Percentiles rank a stretch among this genome's conserved stretches.
These are phyloP conservation scores for Neosilurus hyrtlii DNA, from an alignment of 2,797 vertebrate genomes.

Conservation along the genomic window DNA sequence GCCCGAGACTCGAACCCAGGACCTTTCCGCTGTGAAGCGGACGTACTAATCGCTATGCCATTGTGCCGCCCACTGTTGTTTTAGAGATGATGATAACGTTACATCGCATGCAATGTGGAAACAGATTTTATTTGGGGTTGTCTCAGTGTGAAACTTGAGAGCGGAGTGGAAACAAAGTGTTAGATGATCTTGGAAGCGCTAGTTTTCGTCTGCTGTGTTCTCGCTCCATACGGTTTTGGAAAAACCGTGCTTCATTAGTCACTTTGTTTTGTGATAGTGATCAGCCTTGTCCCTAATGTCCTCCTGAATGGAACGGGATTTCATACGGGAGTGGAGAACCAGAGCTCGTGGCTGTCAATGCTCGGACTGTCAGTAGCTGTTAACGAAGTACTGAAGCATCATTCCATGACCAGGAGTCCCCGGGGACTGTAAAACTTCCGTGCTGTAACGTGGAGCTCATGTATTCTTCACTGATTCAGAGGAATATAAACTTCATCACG, in stretches of 20 bases:
- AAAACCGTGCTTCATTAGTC: conserved; percentile 35
- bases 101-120: neutral
- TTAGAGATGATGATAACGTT: neutral
- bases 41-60: no score
- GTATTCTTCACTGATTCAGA: neutral
- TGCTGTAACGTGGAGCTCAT: neutral
- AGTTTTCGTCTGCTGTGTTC: conserved; percentile 2
- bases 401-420: neutral
- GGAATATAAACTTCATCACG: neutral
- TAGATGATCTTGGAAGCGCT: conserved; percentile 15
- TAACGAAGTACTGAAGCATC: conserved; percentile 6
- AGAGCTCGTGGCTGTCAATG: conserved; percentile 13
- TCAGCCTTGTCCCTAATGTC: conserved; percentile 12
- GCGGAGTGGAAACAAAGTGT: conserved; percentile 17
- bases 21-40: no score
- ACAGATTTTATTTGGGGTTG: conserved; percentile 2
- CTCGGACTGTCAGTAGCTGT: conserved; percentile 2
- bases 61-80: no score
- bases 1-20: no score
- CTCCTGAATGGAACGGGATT: conserved; percentile 31
- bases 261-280: conserved; percentile 33
- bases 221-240: conserved; percentile 33
- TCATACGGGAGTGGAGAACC: conserved; percentile 8
- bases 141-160: conserved; percentile 3
- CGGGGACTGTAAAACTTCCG: neutral